These are phyloP conservation scores for Stomatorhinus walkeri DNA, from an alignment of 2,797 vertebrate genomes.

Conservation along the genomic window DNA sequence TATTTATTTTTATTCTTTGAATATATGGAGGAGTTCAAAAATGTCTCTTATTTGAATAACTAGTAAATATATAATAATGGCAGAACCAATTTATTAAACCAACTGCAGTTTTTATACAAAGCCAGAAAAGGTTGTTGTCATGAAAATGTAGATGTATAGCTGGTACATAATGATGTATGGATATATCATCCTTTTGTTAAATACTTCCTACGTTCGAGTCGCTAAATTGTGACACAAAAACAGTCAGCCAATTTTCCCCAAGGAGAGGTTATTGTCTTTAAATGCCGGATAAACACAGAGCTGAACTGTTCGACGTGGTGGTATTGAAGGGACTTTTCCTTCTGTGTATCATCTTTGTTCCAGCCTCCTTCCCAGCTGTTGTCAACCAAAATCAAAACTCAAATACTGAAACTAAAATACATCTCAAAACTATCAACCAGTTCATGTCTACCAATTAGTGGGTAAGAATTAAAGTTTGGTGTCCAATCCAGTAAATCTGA, in stretches of 20 bases:
- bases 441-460: background rate
- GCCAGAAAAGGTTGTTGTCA: background rate
- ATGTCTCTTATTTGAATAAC: background rate
- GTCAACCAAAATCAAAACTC: conserved; percentile 12
- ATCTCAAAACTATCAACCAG: conserved; percentile 5
- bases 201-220: background rate
- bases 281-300: background rate
- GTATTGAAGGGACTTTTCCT: conserved; percentile 22
- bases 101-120: background rate
- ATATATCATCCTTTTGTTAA: background rate
- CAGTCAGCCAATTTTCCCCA: background rate
- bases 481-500: background rate
- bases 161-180: background rate
- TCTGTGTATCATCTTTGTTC: background rate
- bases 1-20: background rate
- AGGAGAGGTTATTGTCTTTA: background rate
- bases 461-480: background rate
- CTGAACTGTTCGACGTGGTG: background rate
- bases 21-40: background rate
- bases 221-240: background rate
- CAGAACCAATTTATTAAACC: background rate
- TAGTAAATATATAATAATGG: background rate
- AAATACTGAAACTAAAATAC: conserved; percentile 12
- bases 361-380: background rate
- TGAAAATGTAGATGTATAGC: background rate